Evolutionary conservation across 2,888 invertebrate species (phyloP).

Genomic region (Achlya flavicornis): DNA sequence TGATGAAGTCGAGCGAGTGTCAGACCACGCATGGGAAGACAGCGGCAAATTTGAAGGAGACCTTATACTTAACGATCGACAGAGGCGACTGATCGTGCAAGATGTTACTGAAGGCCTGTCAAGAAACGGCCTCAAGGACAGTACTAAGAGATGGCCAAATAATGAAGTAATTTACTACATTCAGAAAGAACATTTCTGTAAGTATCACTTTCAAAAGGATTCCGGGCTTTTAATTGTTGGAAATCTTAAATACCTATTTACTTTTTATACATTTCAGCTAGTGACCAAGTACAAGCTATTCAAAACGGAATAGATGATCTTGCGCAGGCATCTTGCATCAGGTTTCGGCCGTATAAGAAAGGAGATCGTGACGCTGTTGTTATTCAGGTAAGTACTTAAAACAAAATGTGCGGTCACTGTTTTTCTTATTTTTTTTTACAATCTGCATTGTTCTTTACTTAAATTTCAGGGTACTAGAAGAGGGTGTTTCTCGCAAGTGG

Average conservation of each 20-base stretch:
- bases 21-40: slow-evolving; percentile 78
- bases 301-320: slow-evolving; percentile 75
- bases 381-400: slow-evolving; percentile 61
- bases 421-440: background rate
- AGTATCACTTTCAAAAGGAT: slow-evolving; percentile 39
- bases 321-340: slow-evolving; percentile 75
- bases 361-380: slow-evolving; percentile 78
- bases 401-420: background rate
- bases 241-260: background rate
- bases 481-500: slow-evolving; percentile 81
- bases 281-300: slow-evolving; percentile 75
- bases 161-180: slow-evolving; percentile 77
- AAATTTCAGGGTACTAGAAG: slow-evolving; percentile 65
- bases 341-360: slow-evolving; percentile 72
- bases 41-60: slow-evolving; percentile 83
- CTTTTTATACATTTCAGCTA: slow-evolving; percentile 44
- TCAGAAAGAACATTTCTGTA: slow-evolving; percentile 75
- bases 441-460: background rate
- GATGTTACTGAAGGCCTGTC: slow-evolving; percentile 72
- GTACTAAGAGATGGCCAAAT: slow-evolving; percentile 76
- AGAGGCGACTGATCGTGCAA: slow-evolving; percentile 70
- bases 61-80: slow-evolving; percentile 74
- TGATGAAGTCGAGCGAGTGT: slow-evolving; percentile 63
- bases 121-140: slow-evolving; percentile 73
- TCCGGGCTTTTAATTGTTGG: background rate